Evolutionary conservation across 2,888 invertebrate species (phyloP), one percentile per base, ranked within the genome.

Genomic region (Stenodema calcarata): DNA sequence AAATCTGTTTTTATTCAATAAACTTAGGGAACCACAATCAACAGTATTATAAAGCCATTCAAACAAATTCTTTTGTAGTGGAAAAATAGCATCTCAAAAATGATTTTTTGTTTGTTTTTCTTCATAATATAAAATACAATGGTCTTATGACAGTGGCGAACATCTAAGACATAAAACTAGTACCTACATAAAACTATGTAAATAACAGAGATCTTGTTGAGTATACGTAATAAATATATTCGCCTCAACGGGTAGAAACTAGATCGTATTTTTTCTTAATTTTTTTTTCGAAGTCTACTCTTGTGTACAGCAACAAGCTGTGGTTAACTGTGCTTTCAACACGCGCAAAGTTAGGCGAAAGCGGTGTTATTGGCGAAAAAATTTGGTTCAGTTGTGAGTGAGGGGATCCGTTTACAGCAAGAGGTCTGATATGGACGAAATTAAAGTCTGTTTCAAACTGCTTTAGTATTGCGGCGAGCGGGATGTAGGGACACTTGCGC

Each of bases 11-110:
- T 81, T 69, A 44, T 81, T 44, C 50, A 28, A 80, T 80, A 80
- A 81, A 81, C 81, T 81, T 35, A 81, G 81, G 62, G 81, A 81
- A 81, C 81, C 54, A 69, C 81, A 81, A 79, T 81, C 54, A 81
- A 54, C 54, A 69, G 23, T 81, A 62, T 81, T 62, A 62, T 62
- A 81, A 62, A 69, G 35, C 54, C 62, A 76, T 81, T 62, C 62
- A 62, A 81, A 81, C 16, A 30, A 81, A 28, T 12, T 12, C 14
- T 41, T 81, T 81, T 81, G 54, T 41, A 54, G 81, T 81, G 81
- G 62, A 81, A 81, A 81, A 81, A 81, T 81, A 81, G 81, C 62
- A 54, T 81, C 81, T 81, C 81, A 69, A 81, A 76, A 76, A 76
- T 76, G 9, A 76, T 76, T 42, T 41, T 35, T 35, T n/a, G n/a